phyloP scores from a whole-genome alignment of 2,797 vertebrate genomes.

The Thunnus albacares region DNA sequence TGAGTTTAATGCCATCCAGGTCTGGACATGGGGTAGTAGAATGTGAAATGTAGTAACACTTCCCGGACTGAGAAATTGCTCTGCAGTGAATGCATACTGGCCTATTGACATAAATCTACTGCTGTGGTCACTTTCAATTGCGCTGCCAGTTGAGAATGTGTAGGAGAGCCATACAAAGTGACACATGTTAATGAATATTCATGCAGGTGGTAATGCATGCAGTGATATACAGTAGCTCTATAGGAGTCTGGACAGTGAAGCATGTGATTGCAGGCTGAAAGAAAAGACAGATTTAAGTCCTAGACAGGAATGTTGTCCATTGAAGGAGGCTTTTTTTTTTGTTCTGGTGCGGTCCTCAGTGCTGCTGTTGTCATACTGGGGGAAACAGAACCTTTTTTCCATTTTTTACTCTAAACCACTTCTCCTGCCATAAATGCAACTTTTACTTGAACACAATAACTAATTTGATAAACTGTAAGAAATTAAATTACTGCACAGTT shows the following conservation, averaged over 20 bases:
- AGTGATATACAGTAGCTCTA: constrained; percentile 42
- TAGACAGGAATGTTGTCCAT: constrained; percentile 5
- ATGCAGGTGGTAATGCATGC: constrained; percentile 58
- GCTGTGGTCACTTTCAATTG: constrained; percentile 73
- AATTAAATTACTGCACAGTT: not conserved
- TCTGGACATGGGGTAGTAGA: constrained; percentile 67
- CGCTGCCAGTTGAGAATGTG: constrained; percentile 59
- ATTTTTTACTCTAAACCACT: not conserved
- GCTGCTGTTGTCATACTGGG: not conserved
- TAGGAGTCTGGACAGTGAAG: constrained; percentile 36
- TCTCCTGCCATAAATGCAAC: not conserved
- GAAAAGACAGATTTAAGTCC: constrained; percentile 31
- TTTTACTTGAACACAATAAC: not conserved
- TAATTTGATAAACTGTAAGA: not conserved
- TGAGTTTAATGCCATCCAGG: constrained; percentile 74
- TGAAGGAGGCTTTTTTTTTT: not conserved
- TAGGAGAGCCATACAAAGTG: constrained; percentile 50
- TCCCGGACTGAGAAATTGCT: constrained; percentile 69
- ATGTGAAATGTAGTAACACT: constrained; percentile 80
- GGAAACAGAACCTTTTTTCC: not conserved
- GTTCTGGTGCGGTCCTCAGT: not conserved
- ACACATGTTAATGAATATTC: constrained; percentile 78
- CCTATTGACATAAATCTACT: constrained; percentile 72
- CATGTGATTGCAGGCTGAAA: constrained; percentile 31
- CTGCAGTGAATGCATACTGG: constrained; percentile 63